Percentiles rank a stretch among this genome's conserved stretches.
Evolutionary conservation across 2,113 vertebrate species (phyloP).

Genomic region (Osmerus eperlanus): DNA sequence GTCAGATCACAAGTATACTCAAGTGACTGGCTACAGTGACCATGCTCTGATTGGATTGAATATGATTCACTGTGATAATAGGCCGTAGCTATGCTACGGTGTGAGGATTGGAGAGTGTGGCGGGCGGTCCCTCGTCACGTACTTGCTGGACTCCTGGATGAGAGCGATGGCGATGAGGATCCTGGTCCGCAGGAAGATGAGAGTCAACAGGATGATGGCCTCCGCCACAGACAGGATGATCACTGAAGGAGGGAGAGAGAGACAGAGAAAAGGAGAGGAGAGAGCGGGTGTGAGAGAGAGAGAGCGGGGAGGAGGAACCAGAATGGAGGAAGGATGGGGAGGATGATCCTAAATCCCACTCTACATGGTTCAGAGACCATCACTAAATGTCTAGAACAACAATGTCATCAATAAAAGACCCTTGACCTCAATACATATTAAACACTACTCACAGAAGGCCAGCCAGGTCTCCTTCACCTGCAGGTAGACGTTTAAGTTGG

Average conservation of each 20-base stretch:
- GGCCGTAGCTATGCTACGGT: too few species aligned
- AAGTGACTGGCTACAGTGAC: too few species aligned
- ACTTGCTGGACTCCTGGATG: slow-evolving; percentile 88
- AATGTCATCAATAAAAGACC: neutral
- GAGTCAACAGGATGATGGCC: slow-evolving; percentile 73
- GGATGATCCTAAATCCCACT: too few species aligned
- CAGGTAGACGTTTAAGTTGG: slow-evolving; percentile 73
- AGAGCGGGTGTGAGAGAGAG: neutral
- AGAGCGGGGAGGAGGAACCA: too few species aligned
- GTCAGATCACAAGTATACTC: too few species aligned
- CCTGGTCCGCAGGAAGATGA: slow-evolving; percentile 81
- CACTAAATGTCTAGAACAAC: too few species aligned
- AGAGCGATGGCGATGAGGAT: slow-evolving; percentile 85
- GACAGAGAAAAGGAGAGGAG: neutral
- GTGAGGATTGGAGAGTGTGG: too few species aligned
- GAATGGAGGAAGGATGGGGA: too few species aligned
- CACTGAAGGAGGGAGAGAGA: slow-evolving; percentile 54
- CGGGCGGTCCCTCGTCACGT: neutral
- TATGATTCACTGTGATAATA: too few species aligned
- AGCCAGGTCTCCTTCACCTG: slow-evolving; percentile 87
- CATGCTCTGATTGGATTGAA: too few species aligned
- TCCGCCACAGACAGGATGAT: slow-evolving; percentile 79
- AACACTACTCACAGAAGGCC: slow-evolving; percentile 76
- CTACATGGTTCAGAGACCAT: too few species aligned
- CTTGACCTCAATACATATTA: neutral